phyloP scores from a whole-genome alignment of 92 coral and sea anemone species.

The Parazoanthus swiftii region DNA sequence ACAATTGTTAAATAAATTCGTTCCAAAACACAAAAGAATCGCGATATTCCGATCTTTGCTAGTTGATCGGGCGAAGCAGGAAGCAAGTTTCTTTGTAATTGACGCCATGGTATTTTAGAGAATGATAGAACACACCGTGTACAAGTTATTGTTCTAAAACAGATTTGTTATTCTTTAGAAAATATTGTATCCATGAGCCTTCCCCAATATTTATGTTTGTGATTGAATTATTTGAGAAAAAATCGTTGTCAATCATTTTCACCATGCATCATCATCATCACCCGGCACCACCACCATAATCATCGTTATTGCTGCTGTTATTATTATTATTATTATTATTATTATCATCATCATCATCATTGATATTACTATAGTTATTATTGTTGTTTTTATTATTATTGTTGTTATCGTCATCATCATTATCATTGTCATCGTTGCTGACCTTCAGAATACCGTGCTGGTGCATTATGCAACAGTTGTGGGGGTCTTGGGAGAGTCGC shows the following conservation, averaged over 20 bases:
- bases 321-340: no score
- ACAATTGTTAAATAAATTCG: no score
- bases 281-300: not conserved
- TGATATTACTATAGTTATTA: no score
- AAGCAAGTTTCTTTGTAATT: not conserved
- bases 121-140: no score
- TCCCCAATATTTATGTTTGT: no score
- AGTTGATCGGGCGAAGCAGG: no score
- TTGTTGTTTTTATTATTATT: not conserved
- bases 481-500: constrained; percentile 74
- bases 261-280: not conserved
- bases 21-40: no score
- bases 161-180: not conserved
- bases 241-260: not conserved
- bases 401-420: not conserved
- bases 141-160: not conserved
- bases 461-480: constrained; percentile 78
- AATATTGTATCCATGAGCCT: no score
- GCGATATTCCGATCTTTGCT: no score
- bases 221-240: not conserved
- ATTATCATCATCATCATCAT: not conserved
- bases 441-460: constrained; percentile 83
- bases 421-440: not conserved
- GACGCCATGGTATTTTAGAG: not conserved
- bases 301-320: not conserved